Evolutionary conservation across 2,888 invertebrate species (phyloP), one percentile per base, ranked within the genome.

Genomic region (Rhorus exstirpatorius): DNA sequence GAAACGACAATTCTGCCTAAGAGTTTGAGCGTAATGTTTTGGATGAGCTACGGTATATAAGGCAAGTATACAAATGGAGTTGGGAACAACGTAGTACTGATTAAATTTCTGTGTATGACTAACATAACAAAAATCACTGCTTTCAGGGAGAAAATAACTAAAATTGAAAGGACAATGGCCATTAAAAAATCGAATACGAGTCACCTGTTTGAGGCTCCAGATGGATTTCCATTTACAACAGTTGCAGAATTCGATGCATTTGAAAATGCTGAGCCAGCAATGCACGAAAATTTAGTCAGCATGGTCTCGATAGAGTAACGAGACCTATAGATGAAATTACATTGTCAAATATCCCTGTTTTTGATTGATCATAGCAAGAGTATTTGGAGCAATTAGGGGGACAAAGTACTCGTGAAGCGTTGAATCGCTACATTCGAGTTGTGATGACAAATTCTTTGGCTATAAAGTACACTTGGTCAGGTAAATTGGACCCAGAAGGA

Each of bases 361-460:
- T 58, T 65, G 7, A 55, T 55, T 51, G 12, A 53, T 70, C 41
- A 38, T 55, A 70, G 70, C 70, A 70, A 70, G 55, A 41, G 17
- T 10, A 70, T 70, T 38, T 70, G 70, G 55, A 70, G 55, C 55
- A 70, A 35, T 24, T 70, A 21, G 70, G 70, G 3, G 55, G 55
- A 3, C 24, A 70, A 53, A 51, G 12, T 12, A 26, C 14, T 17
- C 55, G 70, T 6, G 70, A 70, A 38, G 38, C 55, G 8, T 35
- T 70, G n/a, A 26, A 70, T 51, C 38, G 38, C n/a, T 70, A 41
- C 41, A 21, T 70, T 38, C 70, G 70, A 70, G 35, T 7, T 24
- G 38, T 24, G 1, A 41, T 55, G 38, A 70, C 70, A 8, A 70
- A 21, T 19, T 21, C 41, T 35, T 24, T 70, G 55, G 70, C 55